A percentile compares a stretch with the other conserved stretches of the same genome.
Conservation (phyloP, 2,888 invertebrate species). For the Trachelus iudaicus region DNA sequence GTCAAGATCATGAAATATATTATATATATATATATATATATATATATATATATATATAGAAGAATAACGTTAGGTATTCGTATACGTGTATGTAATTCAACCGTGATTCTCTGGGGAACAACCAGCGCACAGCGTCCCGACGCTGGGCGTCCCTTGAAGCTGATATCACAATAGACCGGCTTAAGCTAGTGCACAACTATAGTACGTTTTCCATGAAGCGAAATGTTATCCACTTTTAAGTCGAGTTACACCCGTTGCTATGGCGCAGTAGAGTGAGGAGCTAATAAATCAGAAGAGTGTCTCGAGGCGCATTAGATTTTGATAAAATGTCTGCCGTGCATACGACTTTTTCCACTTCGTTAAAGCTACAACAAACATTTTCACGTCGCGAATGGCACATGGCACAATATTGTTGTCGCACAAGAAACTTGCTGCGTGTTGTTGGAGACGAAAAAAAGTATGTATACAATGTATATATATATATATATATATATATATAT, state of each 20-base stretch:
- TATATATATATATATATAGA: neutral
- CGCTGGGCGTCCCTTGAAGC: constrained; percentile 6
- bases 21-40: neutral
- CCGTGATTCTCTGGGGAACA: constrained; percentile 17
- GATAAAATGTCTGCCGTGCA: neutral
- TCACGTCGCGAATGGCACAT: too few relatives aligned
- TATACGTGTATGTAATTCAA: constrained; percentile 1
- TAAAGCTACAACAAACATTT: neutral
- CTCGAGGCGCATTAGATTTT: neutral
- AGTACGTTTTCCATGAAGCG: neutral
- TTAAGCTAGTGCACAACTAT: neutral
- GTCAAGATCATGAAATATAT: neutral
- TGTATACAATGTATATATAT: too few relatives aligned
- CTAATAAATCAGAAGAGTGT: neutral
- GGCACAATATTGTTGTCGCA: too few relatives aligned
- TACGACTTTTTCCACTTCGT: neutral
- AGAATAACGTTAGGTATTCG: constrained; percentile 9
- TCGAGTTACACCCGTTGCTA: neutral
- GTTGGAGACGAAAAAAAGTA: too few relatives aligned
- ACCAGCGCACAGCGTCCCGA: constrained; percentile 16
- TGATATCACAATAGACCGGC: constrained; percentile 17
- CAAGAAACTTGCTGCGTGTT: too few relatives aligned
- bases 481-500: too few relatives aligned
- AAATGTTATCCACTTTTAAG: neutral
- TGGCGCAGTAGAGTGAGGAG: neutral